These are phyloP conservation scores for Brachionus rubens DNA, from an alignment of 1,140 invertebrate species.

Conservation along the genomic window DNA sequence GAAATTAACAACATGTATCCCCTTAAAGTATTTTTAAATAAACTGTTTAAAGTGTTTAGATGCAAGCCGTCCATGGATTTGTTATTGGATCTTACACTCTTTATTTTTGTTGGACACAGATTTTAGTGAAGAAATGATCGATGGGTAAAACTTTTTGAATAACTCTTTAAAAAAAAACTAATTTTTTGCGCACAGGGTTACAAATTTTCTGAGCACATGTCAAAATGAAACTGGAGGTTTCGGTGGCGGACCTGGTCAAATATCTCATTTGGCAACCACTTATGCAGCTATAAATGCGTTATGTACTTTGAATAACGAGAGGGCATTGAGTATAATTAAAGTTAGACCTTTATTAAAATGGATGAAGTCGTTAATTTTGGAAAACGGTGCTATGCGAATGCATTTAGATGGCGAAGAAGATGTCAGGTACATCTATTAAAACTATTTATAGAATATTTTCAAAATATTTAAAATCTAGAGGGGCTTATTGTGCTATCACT, in stretches of 20 bases:
- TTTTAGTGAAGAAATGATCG: constrained; percentile 68
- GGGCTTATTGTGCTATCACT: constrained; percentile 87
- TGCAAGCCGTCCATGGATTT: constrained; percentile 87
- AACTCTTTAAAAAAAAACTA: constrained; percentile 6
- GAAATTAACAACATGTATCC: too few relatives aligned
- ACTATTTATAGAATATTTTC: neutral
- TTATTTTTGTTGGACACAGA: constrained; percentile 75
- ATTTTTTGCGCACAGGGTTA: constrained; percentile 51
- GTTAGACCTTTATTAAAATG: constrained; percentile 63
- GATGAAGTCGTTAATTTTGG: constrained; percentile 25
- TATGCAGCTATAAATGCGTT: constrained; percentile 93
- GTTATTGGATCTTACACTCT: constrained; percentile 90
- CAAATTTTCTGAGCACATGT: constrained; percentile 67
- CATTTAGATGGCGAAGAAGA: constrained; percentile 81
- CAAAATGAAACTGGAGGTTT: constrained; percentile 80
- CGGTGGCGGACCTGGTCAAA: constrained; percentile 81
- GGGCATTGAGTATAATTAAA: constrained; percentile 81
- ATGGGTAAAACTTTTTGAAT: constrained; percentile 64
- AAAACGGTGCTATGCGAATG: constrained; percentile 16
- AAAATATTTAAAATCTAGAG: constrained; percentile 62
- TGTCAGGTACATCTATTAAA: constrained; percentile 63
- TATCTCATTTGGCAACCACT: constrained; percentile 87
- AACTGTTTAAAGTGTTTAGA: constrained; percentile 70
- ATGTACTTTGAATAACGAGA: constrained; percentile 78
- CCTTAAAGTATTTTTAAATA: neutral